Evolutionary conservation across 1,140 invertebrate species (phyloP).

Genomic region (Aphelinus atriplicis): DNA sequence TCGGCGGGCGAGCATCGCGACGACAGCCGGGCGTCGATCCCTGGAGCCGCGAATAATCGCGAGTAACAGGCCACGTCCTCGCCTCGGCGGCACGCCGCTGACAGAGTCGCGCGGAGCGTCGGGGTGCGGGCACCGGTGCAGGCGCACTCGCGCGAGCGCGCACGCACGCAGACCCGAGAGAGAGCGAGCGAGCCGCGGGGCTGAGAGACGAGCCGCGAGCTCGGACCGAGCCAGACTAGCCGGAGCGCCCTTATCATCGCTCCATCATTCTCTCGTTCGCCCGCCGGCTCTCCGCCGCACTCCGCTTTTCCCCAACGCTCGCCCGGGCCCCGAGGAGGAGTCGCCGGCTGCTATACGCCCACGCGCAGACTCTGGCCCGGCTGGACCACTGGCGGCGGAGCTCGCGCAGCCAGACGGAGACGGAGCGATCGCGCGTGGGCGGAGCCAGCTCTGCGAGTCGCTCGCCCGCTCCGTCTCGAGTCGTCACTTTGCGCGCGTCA

Average conservation of each 20-base stretch:
- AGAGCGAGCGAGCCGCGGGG: slow-evolving; percentile 4
- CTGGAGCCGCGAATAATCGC: slow-evolving; percentile 36
- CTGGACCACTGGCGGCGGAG: no score
- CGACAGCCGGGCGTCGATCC: slow-evolving; percentile 48
- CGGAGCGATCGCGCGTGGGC: no score
- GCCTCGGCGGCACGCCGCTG: slow-evolving; percentile 45
- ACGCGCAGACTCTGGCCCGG: no score
- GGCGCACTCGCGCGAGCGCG: slow-evolving; percentile 32
- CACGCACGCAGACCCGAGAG: slow-evolving; percentile 7
- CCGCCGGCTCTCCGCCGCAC: slow-evolving; percentile 26
- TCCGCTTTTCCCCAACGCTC: slow-evolving; percentile 16
- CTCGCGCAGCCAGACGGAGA: no score
- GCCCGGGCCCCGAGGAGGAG: not conserved
- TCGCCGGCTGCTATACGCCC: no score
- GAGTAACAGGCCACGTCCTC: slow-evolving; percentile 55
- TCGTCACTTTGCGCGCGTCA: no score
- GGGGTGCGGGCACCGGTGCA: not conserved
- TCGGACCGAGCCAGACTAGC: slow-evolving; percentile 50
- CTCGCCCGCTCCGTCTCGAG: no score
- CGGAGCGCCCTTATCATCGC: slow-evolving; percentile 58
- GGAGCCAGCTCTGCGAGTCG: no score
- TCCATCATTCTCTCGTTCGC: slow-evolving; percentile 54
- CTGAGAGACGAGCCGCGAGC: slow-evolving; percentile 39
- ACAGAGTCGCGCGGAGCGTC: not conserved
- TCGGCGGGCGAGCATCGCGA: slow-evolving; percentile 4